These are phyloP conservation scores for Ispidina lecontei DNA, from an alignment of 2,797 vertebrate species.

Conservation along the genomic window DNA sequence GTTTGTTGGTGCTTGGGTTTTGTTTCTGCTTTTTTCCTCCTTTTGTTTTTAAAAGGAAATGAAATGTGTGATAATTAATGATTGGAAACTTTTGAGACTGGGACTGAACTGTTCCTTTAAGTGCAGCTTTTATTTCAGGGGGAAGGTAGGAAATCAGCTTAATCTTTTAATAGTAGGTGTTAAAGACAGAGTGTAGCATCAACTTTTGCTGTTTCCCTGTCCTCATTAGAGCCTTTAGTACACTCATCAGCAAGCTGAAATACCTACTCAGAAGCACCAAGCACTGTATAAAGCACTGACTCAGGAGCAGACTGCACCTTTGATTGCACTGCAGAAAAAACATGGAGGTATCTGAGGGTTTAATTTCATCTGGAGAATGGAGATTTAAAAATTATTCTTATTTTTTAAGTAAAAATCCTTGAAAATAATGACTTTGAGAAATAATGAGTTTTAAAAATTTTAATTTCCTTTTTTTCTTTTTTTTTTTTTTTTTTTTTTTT, in stretches of 20 bases:
- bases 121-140: neutral
- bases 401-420: neutral
- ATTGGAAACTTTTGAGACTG: neutral
- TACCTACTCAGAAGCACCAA: conserved; percentile 3
- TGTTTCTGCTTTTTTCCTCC: neutral
- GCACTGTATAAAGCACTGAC: neutral
- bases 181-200: neutral
- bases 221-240: neutral
- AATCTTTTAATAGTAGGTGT: neutral
- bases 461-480: neutral
- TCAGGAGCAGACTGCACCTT: neutral
- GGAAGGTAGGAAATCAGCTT: neutral
- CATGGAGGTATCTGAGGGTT: neutral
- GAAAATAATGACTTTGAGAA: neutral
- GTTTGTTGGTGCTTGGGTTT: neutral
- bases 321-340: neutral
- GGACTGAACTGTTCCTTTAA: neutral
- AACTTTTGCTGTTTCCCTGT: neutral
- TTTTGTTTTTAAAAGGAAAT: neutral
- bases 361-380: neutral
- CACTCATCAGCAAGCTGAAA: conserved; percentile 4
- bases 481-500: too few relatives aligned
- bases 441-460: conserved; percentile 16
- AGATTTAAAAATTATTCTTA: neutral
- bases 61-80: neutral